A percentile compares a stretch with the other conserved stretches of the same genome.
These are phyloP conservation scores for Temnothorax rugatulus DNA, from an alignment of 2,888 invertebrate genomes.

Conservation along the genomic window DNA sequence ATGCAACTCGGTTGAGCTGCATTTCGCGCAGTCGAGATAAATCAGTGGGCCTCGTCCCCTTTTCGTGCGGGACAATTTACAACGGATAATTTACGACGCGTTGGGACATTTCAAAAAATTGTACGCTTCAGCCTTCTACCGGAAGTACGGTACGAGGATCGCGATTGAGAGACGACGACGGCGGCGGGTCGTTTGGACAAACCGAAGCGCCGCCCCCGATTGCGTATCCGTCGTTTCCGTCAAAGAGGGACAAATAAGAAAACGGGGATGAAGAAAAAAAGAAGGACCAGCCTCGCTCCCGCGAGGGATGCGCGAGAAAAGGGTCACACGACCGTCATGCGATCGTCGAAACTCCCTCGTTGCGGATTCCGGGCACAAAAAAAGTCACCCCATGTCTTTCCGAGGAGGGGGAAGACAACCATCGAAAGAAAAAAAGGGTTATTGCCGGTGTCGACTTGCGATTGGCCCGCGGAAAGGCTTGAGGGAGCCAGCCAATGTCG, in stretches of 20 bases:
- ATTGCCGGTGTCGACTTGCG: background rate
- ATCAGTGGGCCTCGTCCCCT: background rate
- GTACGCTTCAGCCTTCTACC: constrained; percentile 66
- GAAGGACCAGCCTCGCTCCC: background rate
- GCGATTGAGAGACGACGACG: constrained; percentile 62
- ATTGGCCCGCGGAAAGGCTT: constrained; percentile 20
- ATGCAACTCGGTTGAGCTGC: background rate
- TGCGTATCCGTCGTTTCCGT: background rate
- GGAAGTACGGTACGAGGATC: constrained; percentile 79
- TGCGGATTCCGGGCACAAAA: background rate
- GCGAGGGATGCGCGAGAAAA: constrained; percentile 7
- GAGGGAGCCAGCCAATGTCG: background rate
- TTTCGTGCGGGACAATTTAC: background rate
- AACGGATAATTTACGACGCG: constrained; percentile 71
- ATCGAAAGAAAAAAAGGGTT: constrained; percentile 39
- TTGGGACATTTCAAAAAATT: constrained; percentile 71
- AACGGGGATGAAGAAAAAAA: background rate
- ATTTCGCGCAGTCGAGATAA: background rate
- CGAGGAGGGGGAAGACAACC: background rate
- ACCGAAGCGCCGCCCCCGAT: constrained; percentile 59
- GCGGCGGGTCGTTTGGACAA: constrained; percentile 46
- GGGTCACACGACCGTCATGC: background rate
- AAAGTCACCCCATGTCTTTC: background rate
- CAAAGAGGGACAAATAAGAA: constrained; percentile 14
- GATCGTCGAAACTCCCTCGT: background rate